Conservation (phyloP, 53 echinoderm and acorn worm species). For the Antedon mediterranea region DNA sequence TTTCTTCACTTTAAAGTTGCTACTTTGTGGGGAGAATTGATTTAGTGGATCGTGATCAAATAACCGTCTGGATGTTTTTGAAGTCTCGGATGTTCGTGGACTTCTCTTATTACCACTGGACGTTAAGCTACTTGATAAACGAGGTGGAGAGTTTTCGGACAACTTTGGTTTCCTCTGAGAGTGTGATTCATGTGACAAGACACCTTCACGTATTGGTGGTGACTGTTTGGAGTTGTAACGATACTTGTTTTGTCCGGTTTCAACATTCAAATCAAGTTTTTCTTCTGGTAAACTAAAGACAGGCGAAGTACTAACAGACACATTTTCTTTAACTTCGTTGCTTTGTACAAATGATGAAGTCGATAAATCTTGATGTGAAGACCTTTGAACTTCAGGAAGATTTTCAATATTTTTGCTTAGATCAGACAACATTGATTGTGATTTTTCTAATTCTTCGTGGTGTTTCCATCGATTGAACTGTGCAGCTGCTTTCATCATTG, state of each 20-base stretch:
- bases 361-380: background rate
- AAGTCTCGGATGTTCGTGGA: background rate
- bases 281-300: too few species aligned
- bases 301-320: too few species aligned
- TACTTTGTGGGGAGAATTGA: background rate
- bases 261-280: too few species aligned
- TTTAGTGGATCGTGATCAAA: background rate
- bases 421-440: background rate
- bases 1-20: background rate
- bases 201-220: too few species aligned
- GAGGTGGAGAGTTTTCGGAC: background rate
- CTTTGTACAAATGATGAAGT: too few species aligned
- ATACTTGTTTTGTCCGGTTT: too few species aligned
- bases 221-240: too few species aligned
- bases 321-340: too few species aligned
- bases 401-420: background rate
- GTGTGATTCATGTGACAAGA: background rate
- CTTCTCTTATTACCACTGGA: background rate
- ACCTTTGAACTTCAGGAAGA: background rate
- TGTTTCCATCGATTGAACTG: conserved; percentile 52
- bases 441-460: background rate
- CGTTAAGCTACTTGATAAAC: background rate
- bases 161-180: background rate
- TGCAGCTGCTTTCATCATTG: conserved; percentile 74
- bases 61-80: background rate